Evolutionary conservation across 1,140 invertebrate genomes (phyloP).

Genomic region (Cotesia vestalis): DNA sequence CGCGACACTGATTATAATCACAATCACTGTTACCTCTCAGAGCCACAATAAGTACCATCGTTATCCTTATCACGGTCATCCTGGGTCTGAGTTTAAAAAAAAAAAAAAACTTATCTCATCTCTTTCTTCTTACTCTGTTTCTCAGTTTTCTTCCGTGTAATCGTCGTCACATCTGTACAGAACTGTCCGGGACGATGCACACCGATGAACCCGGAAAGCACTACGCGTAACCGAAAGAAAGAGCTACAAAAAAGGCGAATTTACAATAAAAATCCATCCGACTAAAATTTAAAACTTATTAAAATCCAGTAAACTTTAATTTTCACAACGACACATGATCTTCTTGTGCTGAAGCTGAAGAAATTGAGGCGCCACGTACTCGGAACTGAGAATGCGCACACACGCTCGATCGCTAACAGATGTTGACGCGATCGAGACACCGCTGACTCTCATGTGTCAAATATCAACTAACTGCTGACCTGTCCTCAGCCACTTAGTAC

Average conservation of each 20-base stretch:
- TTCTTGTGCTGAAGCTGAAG: neutral
- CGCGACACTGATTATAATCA: conserved; percentile 33
- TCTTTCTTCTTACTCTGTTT: too few relatives aligned
- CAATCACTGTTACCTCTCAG: neutral
- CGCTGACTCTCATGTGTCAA: neutral
- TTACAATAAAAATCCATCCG: too few relatives aligned
- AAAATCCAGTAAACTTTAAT: neutral
- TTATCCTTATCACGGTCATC: conserved; percentile 18
- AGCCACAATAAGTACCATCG: conserved; percentile 18
- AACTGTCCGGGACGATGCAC: conserved; percentile 31
- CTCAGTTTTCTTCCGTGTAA: too few relatives aligned
- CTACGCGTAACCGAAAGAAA: conserved; percentile 32
- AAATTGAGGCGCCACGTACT: conserved; percentile 39
- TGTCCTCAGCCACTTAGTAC: too few relatives aligned
- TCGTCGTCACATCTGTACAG: conserved; percentile 31
- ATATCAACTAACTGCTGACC: neutral
- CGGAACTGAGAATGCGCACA: conserved; percentile 17
- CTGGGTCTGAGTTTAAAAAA: too few relatives aligned
- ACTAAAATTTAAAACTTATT: neutral
- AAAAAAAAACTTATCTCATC: too few relatives aligned
- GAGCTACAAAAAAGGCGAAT: neutral
- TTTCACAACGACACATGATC: conserved; percentile 17
- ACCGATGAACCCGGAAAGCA: conserved; percentile 35
- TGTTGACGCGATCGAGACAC: conserved; percentile 33
- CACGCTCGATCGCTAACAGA: conserved; percentile 39